These are phyloP conservation scores for Phaedon cochleariae DNA, from an alignment of 2,888 invertebrate genomes.

Conservation along the genomic window DNA sequence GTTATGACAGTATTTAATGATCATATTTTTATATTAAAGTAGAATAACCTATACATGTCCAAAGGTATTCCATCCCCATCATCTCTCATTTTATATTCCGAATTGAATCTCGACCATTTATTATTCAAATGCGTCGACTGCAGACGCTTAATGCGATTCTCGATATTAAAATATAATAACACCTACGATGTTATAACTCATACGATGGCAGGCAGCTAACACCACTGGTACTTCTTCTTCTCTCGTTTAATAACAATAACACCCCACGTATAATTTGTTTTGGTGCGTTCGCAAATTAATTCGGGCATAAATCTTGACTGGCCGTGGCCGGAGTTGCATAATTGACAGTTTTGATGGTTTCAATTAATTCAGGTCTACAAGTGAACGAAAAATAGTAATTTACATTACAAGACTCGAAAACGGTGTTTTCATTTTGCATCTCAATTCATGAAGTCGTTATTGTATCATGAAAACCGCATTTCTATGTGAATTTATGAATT, in stretches of 20 bases:
- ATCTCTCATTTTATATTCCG: neutral
- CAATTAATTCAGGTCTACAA: neutral
- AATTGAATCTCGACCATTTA: neutral
- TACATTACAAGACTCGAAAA: too few species aligned
- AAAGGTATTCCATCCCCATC: too few species aligned
- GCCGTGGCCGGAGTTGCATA: neutral
- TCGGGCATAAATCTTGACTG: slow-evolving; percentile 41
- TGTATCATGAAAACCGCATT: too few species aligned
- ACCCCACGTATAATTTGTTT: slow-evolving; percentile 47
- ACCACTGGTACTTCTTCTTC: slow-evolving; percentile 27
- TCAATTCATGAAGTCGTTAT: too few species aligned
- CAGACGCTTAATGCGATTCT: slow-evolving; percentile 44
- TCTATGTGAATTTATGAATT: too few species aligned
- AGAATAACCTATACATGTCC: too few species aligned
- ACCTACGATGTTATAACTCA: slow-evolving; percentile 48
- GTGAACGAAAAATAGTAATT: neutral
- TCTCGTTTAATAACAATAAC: slow-evolving; percentile 38
- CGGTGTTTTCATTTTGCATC: too few species aligned
- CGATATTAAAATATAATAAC: slow-evolving; percentile 60
- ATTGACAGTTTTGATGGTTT: slow-evolving; percentile 11
- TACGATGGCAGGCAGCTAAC: slow-evolving; percentile 22
- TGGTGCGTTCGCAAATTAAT: slow-evolving; percentile 44
- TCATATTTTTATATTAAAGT: too few species aligned
- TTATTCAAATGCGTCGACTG: slow-evolving; percentile 5
- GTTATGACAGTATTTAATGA: too few species aligned